These are phyloP conservation scores for Pogonus chalceus DNA, from an alignment of 1,140 invertebrate genomes.

Conservation along the genomic window DNA sequence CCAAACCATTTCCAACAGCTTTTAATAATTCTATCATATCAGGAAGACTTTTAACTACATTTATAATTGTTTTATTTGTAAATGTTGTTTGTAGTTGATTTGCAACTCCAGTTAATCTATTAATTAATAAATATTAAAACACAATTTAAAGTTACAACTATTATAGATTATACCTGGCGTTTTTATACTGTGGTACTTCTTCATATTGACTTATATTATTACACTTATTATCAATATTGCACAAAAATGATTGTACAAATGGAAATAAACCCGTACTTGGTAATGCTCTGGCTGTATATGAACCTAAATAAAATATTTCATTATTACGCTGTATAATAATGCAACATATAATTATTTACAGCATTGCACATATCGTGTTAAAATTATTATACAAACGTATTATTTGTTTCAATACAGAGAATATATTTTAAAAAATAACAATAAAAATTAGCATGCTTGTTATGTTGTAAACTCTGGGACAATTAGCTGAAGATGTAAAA, in stretches of 20 bases:
- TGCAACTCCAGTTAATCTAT: not conserved
- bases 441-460: not conserved
- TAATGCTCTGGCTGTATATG: slow-evolving; percentile 50
- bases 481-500: too few species aligned
- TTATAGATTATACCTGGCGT: not conserved
- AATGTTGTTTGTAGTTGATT: not conserved
- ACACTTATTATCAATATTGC: slow-evolving; percentile 22
- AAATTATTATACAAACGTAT: too few species aligned
- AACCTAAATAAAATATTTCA: slow-evolving; percentile 28
- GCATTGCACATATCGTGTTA: too few species aligned
- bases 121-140: not conserved
- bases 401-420: too few species aligned
- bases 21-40: not conserved
- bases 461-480: too few species aligned
- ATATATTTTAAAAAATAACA: not conserved
- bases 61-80: not conserved
- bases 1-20: not conserved
- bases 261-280: slow-evolving; percentile 48
- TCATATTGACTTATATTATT: not conserved
- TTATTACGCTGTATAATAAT: not conserved
- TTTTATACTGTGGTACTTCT: not conserved
- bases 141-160: not conserved
- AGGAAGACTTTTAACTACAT: not conserved
- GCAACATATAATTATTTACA: not conserved
- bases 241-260: slow-evolving; percentile 55